Conservation (phyloP, 2,888 invertebrate genomes). For the Lamproptera curius region DNA sequence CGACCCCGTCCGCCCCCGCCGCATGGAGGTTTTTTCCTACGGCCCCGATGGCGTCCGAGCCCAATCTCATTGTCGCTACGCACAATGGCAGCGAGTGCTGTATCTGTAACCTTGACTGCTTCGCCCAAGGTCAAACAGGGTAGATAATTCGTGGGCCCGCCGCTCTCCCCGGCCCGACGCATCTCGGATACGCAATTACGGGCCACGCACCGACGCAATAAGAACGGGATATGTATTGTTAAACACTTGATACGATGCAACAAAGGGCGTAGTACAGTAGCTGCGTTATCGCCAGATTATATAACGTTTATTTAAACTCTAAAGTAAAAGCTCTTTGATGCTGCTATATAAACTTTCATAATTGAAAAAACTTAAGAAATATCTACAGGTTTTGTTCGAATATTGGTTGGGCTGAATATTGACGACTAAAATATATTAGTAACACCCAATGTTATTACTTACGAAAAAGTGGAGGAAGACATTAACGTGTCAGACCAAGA, state of each 20-base stretch:
- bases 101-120: slow-evolving; percentile 58
- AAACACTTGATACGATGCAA: neutral
- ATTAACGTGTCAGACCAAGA: too few species aligned
- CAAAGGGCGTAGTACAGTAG: neutral
- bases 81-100: slow-evolving; percentile 35
- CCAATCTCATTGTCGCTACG: slow-evolving; percentile 59
- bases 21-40: slow-evolving; percentile 44
- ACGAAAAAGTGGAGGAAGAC: too few species aligned
- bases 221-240: neutral
- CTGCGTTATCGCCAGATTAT: too few species aligned
- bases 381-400: too few species aligned
- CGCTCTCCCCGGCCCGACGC: slow-evolving; percentile 23
- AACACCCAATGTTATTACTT: too few species aligned
- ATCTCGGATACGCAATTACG: slow-evolving; percentile 13
- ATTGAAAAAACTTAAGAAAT: too few species aligned
- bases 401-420: too few species aligned
- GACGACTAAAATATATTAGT: too few species aligned
- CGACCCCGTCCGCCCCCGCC: slow-evolving; percentile 57
- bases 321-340: too few species aligned
- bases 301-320: too few species aligned
- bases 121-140: slow-evolving; percentile 52
- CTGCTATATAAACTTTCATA: too few species aligned
- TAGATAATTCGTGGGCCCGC: slow-evolving; percentile 22
- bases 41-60: slow-evolving; percentile 56
- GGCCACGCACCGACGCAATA: neutral